Evolutionary conservation across 2,113 vertebrate species (phyloP), one percentile per base, ranked within the genome.

Genomic region (Nicator chloris): DNA sequence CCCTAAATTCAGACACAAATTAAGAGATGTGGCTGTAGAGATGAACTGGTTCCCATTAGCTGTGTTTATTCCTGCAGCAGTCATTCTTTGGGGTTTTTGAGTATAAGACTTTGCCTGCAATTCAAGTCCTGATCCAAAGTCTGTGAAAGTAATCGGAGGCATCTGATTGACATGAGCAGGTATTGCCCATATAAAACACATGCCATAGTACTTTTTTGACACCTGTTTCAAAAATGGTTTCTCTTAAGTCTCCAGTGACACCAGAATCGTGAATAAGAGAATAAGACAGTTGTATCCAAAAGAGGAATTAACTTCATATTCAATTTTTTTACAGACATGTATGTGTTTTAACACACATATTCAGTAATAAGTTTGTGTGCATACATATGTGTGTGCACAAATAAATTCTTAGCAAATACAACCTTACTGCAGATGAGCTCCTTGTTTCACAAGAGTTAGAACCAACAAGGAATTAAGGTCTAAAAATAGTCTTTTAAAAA

Each of bases 341-440:
- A 33, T 56, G 9, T 53, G 66, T 30, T 35, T 51, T 59, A 40
- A 65, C 23, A 45, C 8, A 35, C 10, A 51, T n/a, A 23, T 44
- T n/a, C 14, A 65, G 23, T 15, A 51, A 27, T 50, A 70, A 20
- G 42, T 72, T 22, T 31, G 4, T 40, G 16, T 42, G 4, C 26
- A 15, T 27, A 35, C 3, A 1, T 26, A 7, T 9, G 10, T 39
- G 21, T 30, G 8, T 3, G 6, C 24, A 33, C 5, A 2, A 9
- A 27, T 9, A 77, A 90, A 63, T 24, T 40, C 15, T 76, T 87
- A 64, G 30, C 22, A 73, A 78, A 82, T n/a, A 21, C 12, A 76
- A 4, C 11, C 49, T 76, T 30, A 47, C 13, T 69, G 54, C 53
- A 77, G 44, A 76, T 33, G 13, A 60, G 5, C 11, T 40, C 6